Base-by-base conservation (phyloP, 2,888 invertebrate species). In the Platycheirus albimanus region DNA sequence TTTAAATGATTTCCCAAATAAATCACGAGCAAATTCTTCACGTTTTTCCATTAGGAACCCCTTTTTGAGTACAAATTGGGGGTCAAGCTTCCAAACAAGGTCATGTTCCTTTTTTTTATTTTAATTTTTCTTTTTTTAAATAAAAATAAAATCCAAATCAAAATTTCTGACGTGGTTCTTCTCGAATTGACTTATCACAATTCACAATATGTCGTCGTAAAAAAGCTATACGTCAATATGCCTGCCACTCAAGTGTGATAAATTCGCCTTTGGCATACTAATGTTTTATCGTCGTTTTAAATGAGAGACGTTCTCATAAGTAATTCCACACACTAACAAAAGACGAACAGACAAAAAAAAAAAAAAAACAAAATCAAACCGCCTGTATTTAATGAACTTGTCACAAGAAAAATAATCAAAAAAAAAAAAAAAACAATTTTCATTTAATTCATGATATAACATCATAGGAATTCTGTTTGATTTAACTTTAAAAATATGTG, bases 371-470 rank as follows among this genome's bases (percentile, higher is more conserved):
- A n/a, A n/a, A n/a, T n/a, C 28, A 6, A 41, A 41, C 5, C 52
- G 66, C 70, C 66, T 58, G 43, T 78, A 78, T 63, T 81, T 63
- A 83, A 77, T 77, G 67, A 83, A 72, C 72, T 69, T 83, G 81
- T 67, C 77, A 77, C 28, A 17, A 43, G 10, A 61, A 38, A 15
- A 10, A 24, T 19, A 61, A 61, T n/a, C n/a, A 19, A 41, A 15
- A 45, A 7, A 45, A 45, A 45, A 45, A 8, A 45, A 45, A 45
- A 43, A 43, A 15, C 5, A 20, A 10, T n/a, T 38, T 56, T 61
- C 58, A 61, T 30, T 61, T 30, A 61, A 61, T 61, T 61, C 61
- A 45, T 61, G 61, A 61, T 61, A 61, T 30, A 61, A 61, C 61
- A 61, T 61, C 61, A 45, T 6, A 61, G 11, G 61, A 61, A 61